Evolutionary conservation across 2,113 vertebrate genomes (phyloP).

Genomic region (Promerops cafer): DNA sequence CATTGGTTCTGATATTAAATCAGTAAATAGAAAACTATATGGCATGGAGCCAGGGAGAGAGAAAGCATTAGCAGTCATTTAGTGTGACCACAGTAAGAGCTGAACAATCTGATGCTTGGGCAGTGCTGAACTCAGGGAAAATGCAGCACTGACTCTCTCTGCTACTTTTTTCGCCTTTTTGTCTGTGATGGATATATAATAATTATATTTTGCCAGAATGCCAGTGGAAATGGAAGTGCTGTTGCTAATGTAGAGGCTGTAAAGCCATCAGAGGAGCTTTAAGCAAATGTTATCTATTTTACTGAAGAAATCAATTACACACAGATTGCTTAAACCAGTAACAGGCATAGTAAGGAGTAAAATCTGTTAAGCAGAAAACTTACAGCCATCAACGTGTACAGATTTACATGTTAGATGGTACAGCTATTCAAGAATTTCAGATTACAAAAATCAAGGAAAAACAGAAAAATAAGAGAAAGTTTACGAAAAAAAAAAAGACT

Average conservation of each 20-base stretch:
- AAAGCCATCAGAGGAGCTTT: conserved; percentile 76
- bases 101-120: background rate
- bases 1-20: background rate
- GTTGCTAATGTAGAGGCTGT: conserved; percentile 71
- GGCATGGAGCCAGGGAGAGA: background rate
- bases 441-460: conserved; percentile 14
- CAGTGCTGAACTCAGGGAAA: background rate
- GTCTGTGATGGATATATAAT: conserved; percentile 67
- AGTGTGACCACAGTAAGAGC: background rate
- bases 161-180: background rate
- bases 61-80: background rate
- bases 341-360: conserved; percentile 72
- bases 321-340: conserved; percentile 72
- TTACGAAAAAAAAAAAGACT: background rate
- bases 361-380: conserved; percentile 74
- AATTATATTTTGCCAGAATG: conserved; percentile 73
- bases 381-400: conserved; percentile 61
- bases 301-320: conserved; percentile 77
- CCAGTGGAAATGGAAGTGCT: conserved; percentile 65
- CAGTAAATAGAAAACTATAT: background rate
- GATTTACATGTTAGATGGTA: conserved; percentile 65
- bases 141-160: background rate
- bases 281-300: conserved; percentile 79
- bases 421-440: conserved; percentile 60
- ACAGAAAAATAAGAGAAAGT: background rate